Conservation (phyloP, 2,797 vertebrate genomes). For the Enteromius radiatus region DNA sequence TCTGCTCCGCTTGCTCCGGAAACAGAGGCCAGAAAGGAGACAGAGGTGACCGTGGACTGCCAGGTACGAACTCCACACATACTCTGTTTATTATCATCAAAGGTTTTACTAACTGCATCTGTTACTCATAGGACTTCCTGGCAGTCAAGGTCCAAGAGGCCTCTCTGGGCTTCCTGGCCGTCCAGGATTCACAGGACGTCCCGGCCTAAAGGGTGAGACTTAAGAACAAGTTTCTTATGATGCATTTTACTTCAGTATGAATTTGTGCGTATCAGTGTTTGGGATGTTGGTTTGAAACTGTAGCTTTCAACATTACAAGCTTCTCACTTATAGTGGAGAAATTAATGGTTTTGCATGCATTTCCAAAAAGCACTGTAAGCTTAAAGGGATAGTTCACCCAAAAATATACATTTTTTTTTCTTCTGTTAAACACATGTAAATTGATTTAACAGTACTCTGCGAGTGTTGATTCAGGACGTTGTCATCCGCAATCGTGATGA, state of each 20-base stretch:
- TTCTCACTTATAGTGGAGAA: not conserved
- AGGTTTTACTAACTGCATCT: not conserved
- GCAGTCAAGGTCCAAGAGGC: slow-evolving; percentile 69
- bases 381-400: not conserved
- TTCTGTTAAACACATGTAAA: too few relatives aligned
- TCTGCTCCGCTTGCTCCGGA: slow-evolving; percentile 61
- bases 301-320: not conserved
- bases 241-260: slow-evolving; percentile 1
- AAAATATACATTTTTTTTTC: too few relatives aligned
- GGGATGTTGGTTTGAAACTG: not conserved
- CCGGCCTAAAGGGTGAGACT: slow-evolving; percentile 73
- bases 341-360: not conserved
- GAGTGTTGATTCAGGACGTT: too few relatives aligned
- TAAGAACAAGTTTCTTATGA: not conserved
- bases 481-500: too few relatives aligned
- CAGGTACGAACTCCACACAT: slow-evolving; percentile 51
- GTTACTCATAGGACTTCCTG: slow-evolving; percentile 64
- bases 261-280: not conserved
- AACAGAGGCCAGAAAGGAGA: slow-evolving; percentile 60
- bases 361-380: not conserved
- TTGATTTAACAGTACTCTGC: too few relatives aligned
- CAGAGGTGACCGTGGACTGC: slow-evolving; percentile 56
- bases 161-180: slow-evolving; percentile 64
- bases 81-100: not conserved
- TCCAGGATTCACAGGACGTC: slow-evolving; percentile 67